These are phyloP conservation scores for Blera fallax DNA, from an alignment of 2,888 invertebrate genomes.

Conservation along the genomic window DNA sequence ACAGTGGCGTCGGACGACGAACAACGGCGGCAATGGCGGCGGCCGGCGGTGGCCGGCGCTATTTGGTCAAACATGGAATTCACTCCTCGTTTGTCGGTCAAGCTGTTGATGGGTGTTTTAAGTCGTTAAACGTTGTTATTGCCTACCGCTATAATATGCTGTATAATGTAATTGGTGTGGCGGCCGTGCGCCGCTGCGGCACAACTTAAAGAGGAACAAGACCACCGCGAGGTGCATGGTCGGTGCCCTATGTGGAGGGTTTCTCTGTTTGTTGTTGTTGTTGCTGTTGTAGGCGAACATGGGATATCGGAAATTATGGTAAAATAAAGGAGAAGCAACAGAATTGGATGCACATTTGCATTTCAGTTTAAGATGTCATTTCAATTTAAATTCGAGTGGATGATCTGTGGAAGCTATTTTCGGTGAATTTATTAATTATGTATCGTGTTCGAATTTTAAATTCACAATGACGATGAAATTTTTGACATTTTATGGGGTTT, in stretches of 20 bases:
- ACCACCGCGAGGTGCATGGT: conserved; percentile 48
- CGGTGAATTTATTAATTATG: no score
- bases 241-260: neutral
- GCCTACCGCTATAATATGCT: conserved; percentile 70
- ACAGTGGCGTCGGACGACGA: neutral
- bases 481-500: no score
- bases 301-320: conserved; percentile 7
- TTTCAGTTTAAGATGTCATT: conserved; percentile 4
- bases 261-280: neutral
- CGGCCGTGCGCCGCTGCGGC: conserved; percentile 69
- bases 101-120: conserved; percentile 72
- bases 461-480: no score
- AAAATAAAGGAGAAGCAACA: neutral
- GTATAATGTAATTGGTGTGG: conserved; percentile 72
- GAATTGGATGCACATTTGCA: conserved; percentile 2
- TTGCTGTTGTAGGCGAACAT: conserved; percentile 14
- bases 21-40: conserved; percentile 8
- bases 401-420: no score
- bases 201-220: conserved; percentile 38
- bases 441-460: no score
- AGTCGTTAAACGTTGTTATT: conserved; percentile 72
- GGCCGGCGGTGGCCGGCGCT: conserved; percentile 53
- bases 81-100: conserved; percentile 71
- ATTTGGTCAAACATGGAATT: conserved; percentile 72
- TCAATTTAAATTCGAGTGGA: no score